Evolutionary conservation across 2,888 invertebrate species (phyloP), one percentile per base, ranked within the genome.

Genomic region (Gymnosoma rotundatum): DNA sequence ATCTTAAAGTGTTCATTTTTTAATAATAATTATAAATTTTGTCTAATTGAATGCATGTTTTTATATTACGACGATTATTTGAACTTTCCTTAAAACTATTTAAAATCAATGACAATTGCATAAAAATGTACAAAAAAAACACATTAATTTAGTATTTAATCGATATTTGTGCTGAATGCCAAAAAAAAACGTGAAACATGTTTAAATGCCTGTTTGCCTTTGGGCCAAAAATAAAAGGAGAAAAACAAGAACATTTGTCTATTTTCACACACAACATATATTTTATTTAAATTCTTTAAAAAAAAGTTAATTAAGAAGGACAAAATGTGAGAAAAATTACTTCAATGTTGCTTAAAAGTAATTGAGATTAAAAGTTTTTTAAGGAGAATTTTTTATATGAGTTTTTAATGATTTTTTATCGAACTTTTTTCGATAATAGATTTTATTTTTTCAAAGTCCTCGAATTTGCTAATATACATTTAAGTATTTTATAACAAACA

Each of bases 81-180:
- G 32, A 54, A 16, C 54, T 14, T 52, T 52, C 32, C 69, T 58
- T 42, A 20, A 60, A 79, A 58, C 81, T 63, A 75, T 81, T 69
- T 63, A 58, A 75, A 75, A 81, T 81, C 81, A 81, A 81, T 81
- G 81, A 75, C 81, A 81, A 70, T 81, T 81, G 75, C 66, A 81
- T 70, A 64, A 52, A 64, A 70, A n/a, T 6, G 12, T 63, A 52
- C n/a, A 56, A 7, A 56, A 52, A 42, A 16, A 25, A 2, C 25
- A 25, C 12, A 32, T 21, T 3, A 18, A 64, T 83, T 79, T 54
- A 72, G 79, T 83, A 79, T 83, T 79, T 79, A 79, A 83, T 79
- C 79, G 83, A 83, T 79, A 83, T 72, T 76, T 67, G 36, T 66
- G 52, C 63, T 75, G 61, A 60, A 45, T 66, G 79, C 54, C 54